phyloP scores from a whole-genome alignment of 2,113 vertebrate species.

The Heterotilapia buettikoferi region DNA sequence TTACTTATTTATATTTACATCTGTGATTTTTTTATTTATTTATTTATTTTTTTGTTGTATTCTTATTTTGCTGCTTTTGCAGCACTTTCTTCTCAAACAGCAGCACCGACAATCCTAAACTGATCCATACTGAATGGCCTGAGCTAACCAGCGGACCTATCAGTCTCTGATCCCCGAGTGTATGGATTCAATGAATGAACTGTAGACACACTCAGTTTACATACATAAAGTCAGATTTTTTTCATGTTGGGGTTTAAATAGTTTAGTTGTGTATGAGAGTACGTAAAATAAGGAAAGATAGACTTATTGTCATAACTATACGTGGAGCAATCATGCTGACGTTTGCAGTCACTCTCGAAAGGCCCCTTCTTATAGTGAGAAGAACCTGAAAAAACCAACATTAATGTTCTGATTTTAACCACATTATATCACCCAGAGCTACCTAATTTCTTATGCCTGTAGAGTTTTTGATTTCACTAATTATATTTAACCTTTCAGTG shows the following conservation, averaged over 20 bases:
- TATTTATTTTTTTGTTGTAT: not conserved
- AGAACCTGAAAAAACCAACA: not conserved
- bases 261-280: not conserved
- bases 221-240: not conserved
- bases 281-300: not conserved
- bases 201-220: not conserved
- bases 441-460: not conserved
- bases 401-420: not conserved
- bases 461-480: slow-evolving; percentile 28
- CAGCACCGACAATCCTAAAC: not conserved
- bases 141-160: not conserved
- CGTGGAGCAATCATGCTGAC: rapidly evolving
- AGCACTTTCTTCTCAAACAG: not conserved
- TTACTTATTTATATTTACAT: no score
- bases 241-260: not conserved
- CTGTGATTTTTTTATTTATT: no score
- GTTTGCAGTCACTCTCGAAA: not conserved
- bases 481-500: slow-evolving; percentile 30
- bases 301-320: not conserved
- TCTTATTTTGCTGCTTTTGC: not conserved
- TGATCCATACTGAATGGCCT: not conserved
- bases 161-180: not conserved
- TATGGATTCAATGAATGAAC: not conserved
- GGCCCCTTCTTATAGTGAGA: not conserved
- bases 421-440: not conserved